Evolutionary conservation across 1,140 invertebrate genomes (phyloP).

Genomic region (Littorina saxatilis): DNA sequence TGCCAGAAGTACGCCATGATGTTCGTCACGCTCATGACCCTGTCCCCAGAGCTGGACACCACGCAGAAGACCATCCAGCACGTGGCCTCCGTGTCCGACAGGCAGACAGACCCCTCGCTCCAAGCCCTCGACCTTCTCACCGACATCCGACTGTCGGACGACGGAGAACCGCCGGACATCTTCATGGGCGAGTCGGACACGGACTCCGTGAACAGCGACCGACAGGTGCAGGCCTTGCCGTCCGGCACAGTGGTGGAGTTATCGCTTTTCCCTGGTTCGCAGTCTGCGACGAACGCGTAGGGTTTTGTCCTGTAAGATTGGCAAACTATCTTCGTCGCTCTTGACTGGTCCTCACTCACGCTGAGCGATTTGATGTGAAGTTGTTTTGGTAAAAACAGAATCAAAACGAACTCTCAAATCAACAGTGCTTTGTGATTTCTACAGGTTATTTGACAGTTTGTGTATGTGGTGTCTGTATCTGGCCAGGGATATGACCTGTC

Average conservation of each 20-base stretch:
- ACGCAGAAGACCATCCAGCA: constrained; percentile 62
- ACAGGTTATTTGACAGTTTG: too few species aligned
- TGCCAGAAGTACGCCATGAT: constrained; percentile 60
- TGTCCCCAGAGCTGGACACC: constrained; percentile 66
- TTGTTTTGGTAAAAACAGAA: not conserved
- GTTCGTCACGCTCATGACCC: constrained; percentile 64
- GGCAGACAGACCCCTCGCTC: constrained; percentile 52
- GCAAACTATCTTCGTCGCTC: not conserved
- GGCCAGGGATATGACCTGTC: too few species aligned
- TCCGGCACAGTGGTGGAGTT: constrained; percentile 56
- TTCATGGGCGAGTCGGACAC: constrained; percentile 57
- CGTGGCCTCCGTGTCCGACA: constrained; percentile 56
- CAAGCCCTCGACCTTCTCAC: constrained; percentile 65
- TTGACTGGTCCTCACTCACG: not conserved
- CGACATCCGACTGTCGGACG: constrained; percentile 64
- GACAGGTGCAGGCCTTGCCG: constrained; percentile 39
- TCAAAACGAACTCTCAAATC: not conserved
- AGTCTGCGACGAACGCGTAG: constrained; percentile 40
- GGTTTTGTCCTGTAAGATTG: not conserved
- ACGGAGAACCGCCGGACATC: constrained; percentile 54
- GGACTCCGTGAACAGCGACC: constrained; percentile 55
- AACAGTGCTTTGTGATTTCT: too few species aligned
- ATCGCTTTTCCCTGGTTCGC: constrained; percentile 32
- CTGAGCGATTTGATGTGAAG: too few species aligned
- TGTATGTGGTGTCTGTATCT: too few species aligned